Evolutionary conservation across 2,888 invertebrate genomes (phyloP), one percentile per base, ranked within the genome.

Genomic region (Chouioia cunea): DNA sequence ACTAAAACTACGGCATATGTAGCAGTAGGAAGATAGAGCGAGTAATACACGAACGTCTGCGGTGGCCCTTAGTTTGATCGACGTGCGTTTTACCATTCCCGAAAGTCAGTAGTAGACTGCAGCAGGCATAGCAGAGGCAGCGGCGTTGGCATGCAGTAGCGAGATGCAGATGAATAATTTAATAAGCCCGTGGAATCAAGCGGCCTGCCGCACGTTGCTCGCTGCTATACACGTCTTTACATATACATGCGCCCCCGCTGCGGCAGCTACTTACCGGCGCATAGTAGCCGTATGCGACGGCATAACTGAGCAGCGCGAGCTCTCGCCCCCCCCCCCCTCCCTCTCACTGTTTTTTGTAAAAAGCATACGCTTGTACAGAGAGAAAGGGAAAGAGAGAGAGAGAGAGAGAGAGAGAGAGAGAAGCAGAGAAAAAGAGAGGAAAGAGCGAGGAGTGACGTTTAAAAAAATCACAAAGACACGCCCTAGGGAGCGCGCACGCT

Each of bases 381-480:
- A 53, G 22, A 16, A 36, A 69, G 56, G 12, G 23, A 44, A 44
- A 14, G 59, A 47, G 14, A 54, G 48, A 27, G 57, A 22, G 43
- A 23, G 23, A 54, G n/a, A 48, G 63, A 36, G 22, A 57, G 14
- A 48, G 71, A 65, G 75, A 71, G 73, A 74, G 77, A n/a, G 76
- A 77, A 77, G 76, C 78, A 77, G 77, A 74, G 75, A 77, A 76
- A 73, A 23, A 65, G 66, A 73, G 65, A 15, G 20, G 16, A 46
- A 46, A 15, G 52, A 6, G 27, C n/a, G 36, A n/a, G 15, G 50
- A 65, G 50, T 23, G 62, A 8, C 56, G 70, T 65, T 75, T 71
- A 73, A 74, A 78, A 36, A 77, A 77, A 77, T 77, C 78, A 77
- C 78, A 74, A 76, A 77, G 77, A 73, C 44, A 65, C 66, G 73